Conservation (phyloP, 2,888 invertebrate genomes). For the Trissolcus japonicus region DNA sequence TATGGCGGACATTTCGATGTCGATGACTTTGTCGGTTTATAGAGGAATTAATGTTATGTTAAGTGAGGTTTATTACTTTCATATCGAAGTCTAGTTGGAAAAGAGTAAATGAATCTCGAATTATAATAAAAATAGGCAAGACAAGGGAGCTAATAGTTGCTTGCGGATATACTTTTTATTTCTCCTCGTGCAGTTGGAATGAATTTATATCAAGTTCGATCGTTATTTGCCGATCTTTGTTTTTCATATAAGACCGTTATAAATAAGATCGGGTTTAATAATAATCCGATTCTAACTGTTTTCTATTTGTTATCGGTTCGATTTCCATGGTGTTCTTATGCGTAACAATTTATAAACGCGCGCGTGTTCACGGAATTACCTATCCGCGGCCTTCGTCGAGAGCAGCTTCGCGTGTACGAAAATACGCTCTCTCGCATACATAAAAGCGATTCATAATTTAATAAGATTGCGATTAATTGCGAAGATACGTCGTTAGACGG, state of each 20-base stretch:
- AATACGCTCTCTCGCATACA: constrained; percentile 30
- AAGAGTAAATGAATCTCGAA: not conserved
- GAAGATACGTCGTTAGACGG: constrained; percentile 31
- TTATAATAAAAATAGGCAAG: not conserved
- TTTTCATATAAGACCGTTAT: too few species aligned
- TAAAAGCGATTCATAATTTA: constrained; percentile 50
- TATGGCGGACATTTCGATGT: constrained; percentile 6
- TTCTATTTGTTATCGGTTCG: not conserved
- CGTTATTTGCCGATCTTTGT: too few species aligned
- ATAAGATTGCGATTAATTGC: constrained; percentile 48
- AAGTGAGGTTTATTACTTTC: constrained; percentile 6
- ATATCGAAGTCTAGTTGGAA: not conserved
- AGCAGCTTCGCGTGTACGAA: constrained; percentile 43
- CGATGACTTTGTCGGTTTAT: constrained; percentile 20
- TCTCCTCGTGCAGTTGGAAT: too few species aligned
- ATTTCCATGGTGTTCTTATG: constrained; percentile 34
- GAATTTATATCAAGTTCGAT: too few species aligned
- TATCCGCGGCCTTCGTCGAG: constrained; percentile 24
- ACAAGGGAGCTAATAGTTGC: not conserved
- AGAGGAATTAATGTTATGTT: constrained; percentile 6
- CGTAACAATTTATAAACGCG: constrained; percentile 14
- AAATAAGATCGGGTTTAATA: not conserved
- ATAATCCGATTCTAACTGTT: constrained; percentile 3
- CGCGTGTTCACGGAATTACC: constrained; percentile 36
- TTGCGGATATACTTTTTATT: too few species aligned